Percentiles rank a stretch among this genome's conserved stretches.
Evolutionary conservation across 1,140 invertebrate species (phyloP).

Genomic region (Scaptomyza montana): DNA sequence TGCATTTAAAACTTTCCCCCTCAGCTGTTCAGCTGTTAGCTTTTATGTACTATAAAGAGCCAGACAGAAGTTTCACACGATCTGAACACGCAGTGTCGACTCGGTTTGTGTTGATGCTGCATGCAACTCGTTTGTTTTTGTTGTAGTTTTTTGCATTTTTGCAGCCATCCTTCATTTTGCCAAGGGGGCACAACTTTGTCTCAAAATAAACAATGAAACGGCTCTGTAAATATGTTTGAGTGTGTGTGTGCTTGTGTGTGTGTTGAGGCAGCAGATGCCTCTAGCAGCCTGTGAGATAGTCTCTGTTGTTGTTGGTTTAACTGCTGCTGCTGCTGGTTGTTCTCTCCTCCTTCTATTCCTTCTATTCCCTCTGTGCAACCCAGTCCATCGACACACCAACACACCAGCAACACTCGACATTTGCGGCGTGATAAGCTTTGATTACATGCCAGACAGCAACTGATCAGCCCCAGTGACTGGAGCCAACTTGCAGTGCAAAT

Average conservation of each 20-base stretch:
- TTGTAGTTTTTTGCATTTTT: not conserved
- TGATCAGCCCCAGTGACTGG: slow-evolving; percentile 13
- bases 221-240: slow-evolving; percentile 16
- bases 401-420: slow-evolving; percentile 12
- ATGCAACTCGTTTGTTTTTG: not conserved
- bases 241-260: slow-evolving; percentile 14
- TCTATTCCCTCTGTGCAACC: no score
- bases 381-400: not conserved
- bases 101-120: not conserved
- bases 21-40: no score
- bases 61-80: slow-evolving; percentile 12
- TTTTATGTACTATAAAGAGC: not conserved
- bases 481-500: slow-evolving; percentile 19
- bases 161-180: slow-evolving; percentile 30
- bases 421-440: slow-evolving; percentile 49
- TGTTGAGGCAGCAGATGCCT: no score
- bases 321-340: not conserved
- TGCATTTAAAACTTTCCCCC: not conserved
- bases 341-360: no score
- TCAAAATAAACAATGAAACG: slow-evolving; percentile 51
- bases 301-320: no score
- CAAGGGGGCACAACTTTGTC: slow-evolving; percentile 30
- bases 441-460: slow-evolving; percentile 44
- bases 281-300: no score
- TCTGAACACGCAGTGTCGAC: slow-evolving; percentile 5